Conservation (phyloP, 2,888 invertebrate genomes). For the Tryphoninae sp. region DNA sequence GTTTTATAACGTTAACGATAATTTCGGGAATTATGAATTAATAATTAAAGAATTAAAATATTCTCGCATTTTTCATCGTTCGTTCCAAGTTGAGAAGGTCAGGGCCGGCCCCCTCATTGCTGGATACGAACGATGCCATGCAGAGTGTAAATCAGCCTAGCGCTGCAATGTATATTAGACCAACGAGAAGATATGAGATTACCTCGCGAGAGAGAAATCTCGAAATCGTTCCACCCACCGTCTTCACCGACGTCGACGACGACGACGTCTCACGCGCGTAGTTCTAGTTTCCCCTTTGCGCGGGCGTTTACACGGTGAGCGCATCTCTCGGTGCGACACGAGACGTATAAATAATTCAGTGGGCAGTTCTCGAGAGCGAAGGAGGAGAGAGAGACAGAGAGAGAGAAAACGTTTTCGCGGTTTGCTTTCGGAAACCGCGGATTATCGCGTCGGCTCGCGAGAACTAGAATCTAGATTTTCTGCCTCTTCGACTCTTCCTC, state of each 20-base stretch:
- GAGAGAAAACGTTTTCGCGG: conserved; percentile 28
- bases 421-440: conserved; percentile 66
- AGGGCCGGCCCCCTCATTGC: conserved; percentile 53
- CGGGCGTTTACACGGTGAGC: conserved; percentile 40
- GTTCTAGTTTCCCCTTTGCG: conserved; percentile 21
- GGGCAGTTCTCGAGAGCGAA: conserved; percentile 24
- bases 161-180: conserved; percentile 44
- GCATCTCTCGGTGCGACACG: conserved; percentile 63
- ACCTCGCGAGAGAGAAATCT: conserved; percentile 44
- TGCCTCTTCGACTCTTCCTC: conserved; percentile 34
- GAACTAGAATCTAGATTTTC: conserved; percentile 60
- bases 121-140: conserved; percentile 52
- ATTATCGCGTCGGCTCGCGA: conserved; percentile 66
- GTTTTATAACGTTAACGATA: not conserved
- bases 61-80: conserved; percentile 41
- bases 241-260: conserved; percentile 45
- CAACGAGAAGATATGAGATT: conserved; percentile 44
- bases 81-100: conserved; percentile 61
- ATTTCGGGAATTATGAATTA: conserved; percentile 22
- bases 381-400: conserved; percentile 27
- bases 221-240: conserved; percentile 64
- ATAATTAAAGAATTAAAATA: conserved; percentile 53
- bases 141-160: conserved; percentile 61
- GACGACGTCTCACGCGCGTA: conserved; percentile 27
- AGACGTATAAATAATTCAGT: conserved; percentile 68